Base-by-base conservation (phyloP, 2,797 vertebrate species). In the Alauda arvensis region DNA sequence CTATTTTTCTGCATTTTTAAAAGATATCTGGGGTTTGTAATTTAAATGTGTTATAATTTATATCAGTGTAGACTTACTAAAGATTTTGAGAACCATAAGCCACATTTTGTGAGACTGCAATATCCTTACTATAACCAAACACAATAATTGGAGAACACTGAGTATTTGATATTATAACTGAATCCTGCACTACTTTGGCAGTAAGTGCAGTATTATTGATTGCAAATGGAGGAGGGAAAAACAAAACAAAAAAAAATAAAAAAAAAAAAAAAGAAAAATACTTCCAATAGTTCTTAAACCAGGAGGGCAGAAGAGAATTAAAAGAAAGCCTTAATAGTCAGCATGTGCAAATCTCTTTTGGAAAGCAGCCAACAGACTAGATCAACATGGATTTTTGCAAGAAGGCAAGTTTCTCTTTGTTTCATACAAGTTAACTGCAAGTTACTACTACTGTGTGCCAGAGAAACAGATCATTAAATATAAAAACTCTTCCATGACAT, bases 151-250 rank as follows among this genome's bases (percentile, higher is more conserved):
- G 37, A 69, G 42, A 60, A 45, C 18, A 37, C 2, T 28, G 8
- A 52, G 5, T 62, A 46, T 71, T 66, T 83, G n/a, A 28, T 61
- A n/a, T 31, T 65, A 34, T 52, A 59, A 76, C 8, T 60, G 37
- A 63, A 67, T 69, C 18, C 13, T 57, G 6, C 24, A 37, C 5
- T 74, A 26, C 16, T 85, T 70, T 16, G 16, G 12, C 46, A 82
- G 9, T 52, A 88, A 85, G 29, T 37, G 12, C 8, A 66, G 15
- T 55, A 23, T 42, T 77, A 51, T 29, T 71, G 34, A 68, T 72
- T 81, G 39, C 13, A 66, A 40, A 1, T n/a, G 3, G 9, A 15
- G 4, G 17, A 21, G 3, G 6, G 2, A 1, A 26, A 37, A 20
- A 28, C 20, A 6, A 2, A 6, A 37, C 17, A 28, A 25, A 6